Percentiles rank a stretch among this genome's conserved stretches.
Conservation (phyloP, 2,888 invertebrate genomes). For the Diploptera punctata region DNA sequence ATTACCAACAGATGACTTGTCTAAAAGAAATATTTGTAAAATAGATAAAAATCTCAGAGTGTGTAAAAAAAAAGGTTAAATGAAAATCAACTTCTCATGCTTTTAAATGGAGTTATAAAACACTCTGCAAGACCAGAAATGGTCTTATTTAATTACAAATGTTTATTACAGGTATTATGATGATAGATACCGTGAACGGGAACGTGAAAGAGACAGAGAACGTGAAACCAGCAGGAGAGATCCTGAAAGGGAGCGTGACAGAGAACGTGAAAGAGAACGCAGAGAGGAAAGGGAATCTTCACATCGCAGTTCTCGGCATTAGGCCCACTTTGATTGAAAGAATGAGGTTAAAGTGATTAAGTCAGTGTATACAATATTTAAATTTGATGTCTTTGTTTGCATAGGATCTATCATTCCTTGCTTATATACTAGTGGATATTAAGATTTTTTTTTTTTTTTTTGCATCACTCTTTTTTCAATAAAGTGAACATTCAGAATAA, state of each 20-base stretch:
- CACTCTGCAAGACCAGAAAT: too few species aligned
- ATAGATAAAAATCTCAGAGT: too few species aligned
- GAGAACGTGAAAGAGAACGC: constrained; percentile 41
- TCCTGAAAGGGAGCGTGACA: constrained; percentile 41
- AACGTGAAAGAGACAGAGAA: constrained; percentile 49
- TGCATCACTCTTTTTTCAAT: too few species aligned
- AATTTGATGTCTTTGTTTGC: neutral
- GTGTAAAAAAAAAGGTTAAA: too few species aligned
- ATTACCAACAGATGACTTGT: too few species aligned
- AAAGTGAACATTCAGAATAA: too few species aligned
- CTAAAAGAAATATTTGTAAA: too few species aligned
- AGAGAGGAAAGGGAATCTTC: constrained; percentile 54
- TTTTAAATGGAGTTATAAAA: too few species aligned
- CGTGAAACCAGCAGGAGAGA: constrained; percentile 40
- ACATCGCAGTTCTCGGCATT: constrained; percentile 72
- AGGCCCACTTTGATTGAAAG: constrained; percentile 44
- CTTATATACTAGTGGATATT: neutral
- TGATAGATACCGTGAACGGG: constrained; percentile 80
- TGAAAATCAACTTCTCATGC: too few species aligned
- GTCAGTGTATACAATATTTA: neutral
- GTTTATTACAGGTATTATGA: constrained; percentile 74
- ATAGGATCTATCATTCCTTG: neutral
- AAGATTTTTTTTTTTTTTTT: neutral
- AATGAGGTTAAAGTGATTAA: neutral
- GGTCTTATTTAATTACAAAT: neutral